Evolutionary conservation across 2,113 vertebrate species (phyloP), one percentile per base, ranked within the genome.

Genomic region (Oncorhynchus tshawytscha): DNA sequence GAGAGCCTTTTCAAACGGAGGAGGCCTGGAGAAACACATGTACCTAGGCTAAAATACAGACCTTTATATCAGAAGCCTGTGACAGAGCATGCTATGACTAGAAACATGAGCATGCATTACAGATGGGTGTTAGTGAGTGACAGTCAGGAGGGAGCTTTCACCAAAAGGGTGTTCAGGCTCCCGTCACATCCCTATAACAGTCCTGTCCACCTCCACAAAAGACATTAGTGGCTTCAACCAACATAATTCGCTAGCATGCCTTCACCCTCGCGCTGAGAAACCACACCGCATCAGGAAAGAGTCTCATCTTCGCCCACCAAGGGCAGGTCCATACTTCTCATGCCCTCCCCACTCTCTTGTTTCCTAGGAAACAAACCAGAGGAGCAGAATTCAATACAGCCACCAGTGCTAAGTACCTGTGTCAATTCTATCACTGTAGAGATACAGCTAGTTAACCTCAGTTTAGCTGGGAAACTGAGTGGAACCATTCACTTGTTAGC

Each of bases 301-400:
- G 94, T 90, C 82, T 97, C 95, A 62, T 98, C 94, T 84, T 97
- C 95, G 82, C 94, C 95, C 70, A 92, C 91, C 0, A 93, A 93
- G 85, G 95, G 94, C 83, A 95, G 91, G 71, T 95, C 94, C n/a
- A 92, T 86, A 71, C 89, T 94, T 82, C 81, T 94, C 81, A 93
- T 83, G 70, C 93, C 92, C 59, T 98, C 96, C 76, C 94, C 93
- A 1, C 95, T 96, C 91, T 94, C 93, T 90, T 95, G 95, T 83
- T 97, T 97, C 93, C 97, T 99, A 92, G 86, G 93, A 81, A 70
- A 81, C 82, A 77, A 79, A 88, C 6, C 76, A 81, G 67, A 81
- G 57, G 16, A 54, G 51, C 51, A 20, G 39, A 6, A 62, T 72
- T 69, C 72, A 64, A 31, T 67, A 45, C 67, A 68, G 7, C 9